phyloP scores from a whole-genome alignment of 2,113 vertebrate genomes.

The Psilopsiagon aurifrons region DNA sequence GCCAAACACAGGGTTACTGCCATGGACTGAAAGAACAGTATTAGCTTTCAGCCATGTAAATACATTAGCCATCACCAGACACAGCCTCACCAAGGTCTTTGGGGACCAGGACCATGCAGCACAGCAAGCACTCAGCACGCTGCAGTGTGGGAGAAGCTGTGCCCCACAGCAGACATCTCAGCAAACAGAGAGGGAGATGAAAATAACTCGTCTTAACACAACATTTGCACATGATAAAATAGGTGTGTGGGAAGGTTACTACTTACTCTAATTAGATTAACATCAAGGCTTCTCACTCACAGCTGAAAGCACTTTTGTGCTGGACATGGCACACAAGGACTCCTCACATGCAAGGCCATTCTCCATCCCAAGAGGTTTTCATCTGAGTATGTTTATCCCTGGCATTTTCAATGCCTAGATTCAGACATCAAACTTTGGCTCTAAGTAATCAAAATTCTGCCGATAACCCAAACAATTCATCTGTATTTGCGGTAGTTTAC shows the following conservation, averaged over 20 bases:
- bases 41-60: constrained; percentile 7
- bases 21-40: background rate
- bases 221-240: background rate
- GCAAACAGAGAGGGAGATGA: background rate
- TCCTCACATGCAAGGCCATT: background rate
- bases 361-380: background rate
- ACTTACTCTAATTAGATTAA: background rate
- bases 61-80: background rate
- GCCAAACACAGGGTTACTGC: background rate
- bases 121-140: background rate
- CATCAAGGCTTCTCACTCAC: background rate
- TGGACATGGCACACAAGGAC: background rate
- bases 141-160: background rate
- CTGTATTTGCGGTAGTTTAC: background rate
- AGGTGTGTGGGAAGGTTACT: background rate
- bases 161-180: background rate
- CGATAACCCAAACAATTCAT: background rate
- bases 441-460: background rate
- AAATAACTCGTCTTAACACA: background rate
- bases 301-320: background rate
- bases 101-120: background rate
- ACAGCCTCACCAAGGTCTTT: background rate
- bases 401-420: background rate
- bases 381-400: background rate
- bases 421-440: background rate